Evolutionary conservation across 2,113 vertebrate species (phyloP), one percentile per base, ranked within the genome.

Genomic region (Ibidorhyncha struthersii): DNA sequence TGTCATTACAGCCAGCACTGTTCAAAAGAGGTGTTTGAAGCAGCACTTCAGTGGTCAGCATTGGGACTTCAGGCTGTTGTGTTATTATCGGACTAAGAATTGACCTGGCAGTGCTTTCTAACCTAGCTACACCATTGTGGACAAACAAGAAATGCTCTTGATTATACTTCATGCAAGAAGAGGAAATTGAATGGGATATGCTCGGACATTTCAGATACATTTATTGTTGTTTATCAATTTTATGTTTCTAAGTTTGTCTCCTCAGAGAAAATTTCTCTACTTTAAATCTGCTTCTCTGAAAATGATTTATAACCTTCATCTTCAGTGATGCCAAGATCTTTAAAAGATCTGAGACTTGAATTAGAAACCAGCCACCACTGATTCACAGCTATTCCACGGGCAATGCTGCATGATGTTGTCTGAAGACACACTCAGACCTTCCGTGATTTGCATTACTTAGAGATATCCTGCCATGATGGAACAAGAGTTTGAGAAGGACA

Each of bases 161-260:
- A 83, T 58, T 53, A 36, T 45, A 41, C 20, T 83, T 92, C 55
- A 72, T 38, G 55, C 27, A 82, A 87, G 52, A 90, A 65, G 27
- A 86, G 14, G 22, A 93, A 93, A 65, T 59, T 67, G 63, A 86
- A 78, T 5, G 3, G 62, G 40, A 72, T 89, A 50, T 29, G 27
- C 30, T 90, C 53, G 81, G 73, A 78, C 45, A 72, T 62, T 93
- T 89, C 67, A 86, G 76, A 92, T 63, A 88, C 17, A 66, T 59
- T 79, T 79, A 56, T 38, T 36, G 40, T 9, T 59, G 52, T 55
- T 72, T 70, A 91, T 45, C 41, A 69, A 34, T 59, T 74, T 70
- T 53, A 85, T 43, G 19, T 74, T 87, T 90, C 88, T 91, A 90
- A 88, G 89, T 89, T 89, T 76, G 70, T 84, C 58, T 96, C 62